Evolutionary conservation across 2,797 vertebrate genomes (phyloP).

Genomic region (Sebastes itinus): DNA sequence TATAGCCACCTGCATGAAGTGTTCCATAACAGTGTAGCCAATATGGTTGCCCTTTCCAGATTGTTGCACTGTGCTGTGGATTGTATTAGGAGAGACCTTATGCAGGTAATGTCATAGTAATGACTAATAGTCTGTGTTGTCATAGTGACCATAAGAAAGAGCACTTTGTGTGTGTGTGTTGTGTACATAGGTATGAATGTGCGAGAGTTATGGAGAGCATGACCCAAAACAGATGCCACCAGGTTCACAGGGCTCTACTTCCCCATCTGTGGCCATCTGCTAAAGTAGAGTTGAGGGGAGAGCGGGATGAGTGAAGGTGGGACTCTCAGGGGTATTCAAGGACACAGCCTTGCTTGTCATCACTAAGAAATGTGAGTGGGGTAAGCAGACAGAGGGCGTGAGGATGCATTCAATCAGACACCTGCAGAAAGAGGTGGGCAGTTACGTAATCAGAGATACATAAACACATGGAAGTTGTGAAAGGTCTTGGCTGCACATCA

Average conservation of each 20-base stretch:
- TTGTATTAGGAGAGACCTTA: not conserved
- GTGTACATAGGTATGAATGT: slow-evolving; percentile 6
- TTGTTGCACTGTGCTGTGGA: not conserved
- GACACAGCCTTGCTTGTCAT: slow-evolving; percentile 47
- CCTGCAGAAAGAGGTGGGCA: not conserved
- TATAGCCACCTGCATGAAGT: not conserved
- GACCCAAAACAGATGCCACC: slow-evolving; percentile 62
- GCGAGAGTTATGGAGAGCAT: slow-evolving; percentile 23
- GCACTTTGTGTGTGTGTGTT: not conserved
- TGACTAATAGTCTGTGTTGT: not conserved
- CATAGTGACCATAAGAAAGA: not conserved
- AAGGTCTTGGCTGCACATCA: not conserved
- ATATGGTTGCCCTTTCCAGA: not conserved
- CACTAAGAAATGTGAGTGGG: not conserved
- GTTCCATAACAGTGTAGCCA: not conserved
- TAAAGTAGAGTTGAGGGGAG: slow-evolving; percentile 31
- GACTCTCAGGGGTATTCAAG: slow-evolving; percentile 58
- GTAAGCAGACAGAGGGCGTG: slow-evolving; percentile 14
- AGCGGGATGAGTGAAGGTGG: slow-evolving; percentile 34
- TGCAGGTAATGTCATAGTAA: not conserved
- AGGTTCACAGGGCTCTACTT: slow-evolving; percentile 56
- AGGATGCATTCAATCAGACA: slow-evolving; percentile 7
- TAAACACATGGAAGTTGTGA: not conserved
- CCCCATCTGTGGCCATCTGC: slow-evolving; percentile 74
- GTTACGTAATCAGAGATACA: slow-evolving; percentile 2